These are phyloP conservation scores for Pteria penguin DNA, from an alignment of 2,888 invertebrate species.

Conservation along the genomic window DNA sequence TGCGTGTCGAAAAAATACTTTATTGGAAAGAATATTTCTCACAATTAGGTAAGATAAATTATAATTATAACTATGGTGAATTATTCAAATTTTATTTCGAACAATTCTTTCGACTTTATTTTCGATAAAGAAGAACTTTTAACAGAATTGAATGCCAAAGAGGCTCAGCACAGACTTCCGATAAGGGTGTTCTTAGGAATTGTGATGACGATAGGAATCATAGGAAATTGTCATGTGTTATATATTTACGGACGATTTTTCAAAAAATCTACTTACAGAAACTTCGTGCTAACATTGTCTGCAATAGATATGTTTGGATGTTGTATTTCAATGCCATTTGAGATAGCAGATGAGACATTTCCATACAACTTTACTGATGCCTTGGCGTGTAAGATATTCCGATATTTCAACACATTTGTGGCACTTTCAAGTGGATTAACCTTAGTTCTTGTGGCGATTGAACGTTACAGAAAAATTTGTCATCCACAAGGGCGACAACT, in stretches of 20 bases:
- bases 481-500: constrained; percentile 25
- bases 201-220: constrained; percentile 29
- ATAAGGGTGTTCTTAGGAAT: constrained; percentile 38
- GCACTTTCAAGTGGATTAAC: constrained; percentile 31
- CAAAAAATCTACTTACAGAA: constrained; percentile 38
- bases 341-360: constrained; percentile 41
- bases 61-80: no score
- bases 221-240: constrained; percentile 39
- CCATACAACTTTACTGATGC: constrained; percentile 23
- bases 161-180: constrained; percentile 19
- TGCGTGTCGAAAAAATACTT: no score
- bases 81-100: no score
- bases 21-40: no score
- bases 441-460: constrained; percentile 33
- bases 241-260: constrained; percentile 32
- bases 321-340: constrained; percentile 41
- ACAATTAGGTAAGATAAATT: no score
- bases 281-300: constrained; percentile 35
- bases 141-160: constrained; percentile 27
- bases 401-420: constrained; percentile 26
- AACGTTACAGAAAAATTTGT: constrained; percentile 38
- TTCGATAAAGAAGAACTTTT: no score
- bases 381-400: constrained; percentile 36
- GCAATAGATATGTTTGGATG: constrained; percentile 40
- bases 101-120: no score